phyloP scores from a whole-genome alignment of 2,888 invertebrate genomes.

The Oscheius sp. region DNA sequence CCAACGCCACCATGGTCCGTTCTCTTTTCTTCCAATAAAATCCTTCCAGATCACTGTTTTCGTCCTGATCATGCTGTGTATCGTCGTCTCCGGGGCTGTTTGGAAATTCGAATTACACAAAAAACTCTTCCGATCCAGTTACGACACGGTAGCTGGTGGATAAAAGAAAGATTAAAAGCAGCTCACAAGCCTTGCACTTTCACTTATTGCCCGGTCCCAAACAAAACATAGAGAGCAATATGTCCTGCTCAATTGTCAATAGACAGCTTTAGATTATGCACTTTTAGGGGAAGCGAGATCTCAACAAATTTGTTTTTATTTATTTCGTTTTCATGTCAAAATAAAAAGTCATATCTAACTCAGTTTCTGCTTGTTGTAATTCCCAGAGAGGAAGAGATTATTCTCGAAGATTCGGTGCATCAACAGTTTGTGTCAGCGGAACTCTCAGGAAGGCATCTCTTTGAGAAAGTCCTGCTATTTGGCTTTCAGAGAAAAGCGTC shows the following conservation, averaged over 20 bases:
- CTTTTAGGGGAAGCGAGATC: not conserved
- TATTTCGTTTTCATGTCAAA: slow-evolving; percentile 14
- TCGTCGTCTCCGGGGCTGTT: slow-evolving; percentile 66
- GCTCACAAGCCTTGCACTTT: slow-evolving; percentile 11
- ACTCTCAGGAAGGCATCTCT: too few relatives aligned
- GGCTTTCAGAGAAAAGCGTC: too few relatives aligned
- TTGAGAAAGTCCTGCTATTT: too few relatives aligned
- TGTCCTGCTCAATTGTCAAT: slow-evolving; percentile 17
- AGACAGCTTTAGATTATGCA: slow-evolving; percentile 10
- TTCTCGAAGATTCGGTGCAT: too few relatives aligned
- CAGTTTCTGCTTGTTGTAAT: not conserved
- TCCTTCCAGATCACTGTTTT: slow-evolving; percentile 59
- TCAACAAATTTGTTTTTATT: slow-evolving; percentile 12
- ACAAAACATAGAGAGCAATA: slow-evolving; percentile 9
- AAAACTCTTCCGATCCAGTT: slow-evolving; percentile 69
- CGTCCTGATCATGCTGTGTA: slow-evolving; percentile 67
- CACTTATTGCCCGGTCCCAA: slow-evolving; percentile 14
- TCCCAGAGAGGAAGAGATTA: too few relatives aligned
- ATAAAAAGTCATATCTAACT: slow-evolving; percentile 14
- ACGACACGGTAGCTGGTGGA: slow-evolving; percentile 67
- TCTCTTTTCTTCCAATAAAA: not conserved
- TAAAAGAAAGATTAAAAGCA: slow-evolving; percentile 31
- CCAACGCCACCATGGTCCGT: slow-evolving; percentile 55
- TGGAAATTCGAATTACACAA: slow-evolving; percentile 69
- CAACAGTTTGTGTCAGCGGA: too few relatives aligned